Base-by-base conservation (phyloP, 2,113 vertebrate genomes). In the Anseranas semipalmata region DNA sequence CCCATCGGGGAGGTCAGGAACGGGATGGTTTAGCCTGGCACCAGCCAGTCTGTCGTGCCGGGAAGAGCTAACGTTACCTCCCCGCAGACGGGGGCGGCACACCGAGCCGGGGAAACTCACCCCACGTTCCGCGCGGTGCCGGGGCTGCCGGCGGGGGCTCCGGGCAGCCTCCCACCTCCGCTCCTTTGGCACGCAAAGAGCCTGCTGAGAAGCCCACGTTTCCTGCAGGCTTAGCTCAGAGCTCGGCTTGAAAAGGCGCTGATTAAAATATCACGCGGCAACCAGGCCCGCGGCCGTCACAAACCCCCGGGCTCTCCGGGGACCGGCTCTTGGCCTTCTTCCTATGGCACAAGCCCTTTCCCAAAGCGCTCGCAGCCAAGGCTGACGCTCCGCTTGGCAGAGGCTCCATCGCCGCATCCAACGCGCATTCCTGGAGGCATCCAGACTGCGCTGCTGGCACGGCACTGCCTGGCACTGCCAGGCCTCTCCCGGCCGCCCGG, bases 51-150 rank as follows among this genome's bases (percentile, higher is more conserved):
- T 92, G 94, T 33, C 59, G 20, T 0, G 1, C 76, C 11, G 76
- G 79, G 63, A 24, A 89, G 89, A 67, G 89, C 93, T 86, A 71
- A 9, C 87, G 81, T 72, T 52, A 91, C 67, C 60, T 85, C 59
- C 65, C 73, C 46, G 10, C 90, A 77, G 65, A 20, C 63, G 66
- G 80, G 13, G 27, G 48, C 6, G 3, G 76, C 41, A 15, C 37
- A 17, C 63, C 0, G 15, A 82, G 82, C 33, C 59, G 87, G 72
- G 77, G 27, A 52, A 45, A 39, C 67, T 41, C 62, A 66, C 79
- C 83, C 72, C 86, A 82, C 63, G 46, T 66, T 74, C n/a, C 3
- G 1, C 0, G 0, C 1, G 14, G 39, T 48, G 59, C 59, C 3
- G 6, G 41, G 53, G 46, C 73, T 41, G 33, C 32, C 2, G 9